Evolutionary conservation across 2,888 invertebrate species (phyloP).

Genomic region (Napeogenes sylphis): DNA sequence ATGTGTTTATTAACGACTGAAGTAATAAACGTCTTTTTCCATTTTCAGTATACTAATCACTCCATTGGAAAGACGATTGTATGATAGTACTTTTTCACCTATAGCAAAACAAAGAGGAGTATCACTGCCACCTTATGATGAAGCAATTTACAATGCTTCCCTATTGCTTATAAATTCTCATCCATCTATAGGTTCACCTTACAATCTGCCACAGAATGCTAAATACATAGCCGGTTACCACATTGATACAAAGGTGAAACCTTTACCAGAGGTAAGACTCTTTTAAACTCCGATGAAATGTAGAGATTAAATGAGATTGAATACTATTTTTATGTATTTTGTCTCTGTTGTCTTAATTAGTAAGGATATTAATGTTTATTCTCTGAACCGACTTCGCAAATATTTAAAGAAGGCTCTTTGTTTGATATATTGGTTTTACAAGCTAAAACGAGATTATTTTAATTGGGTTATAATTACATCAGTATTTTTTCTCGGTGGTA

Average conservation of each 20-base stretch:
- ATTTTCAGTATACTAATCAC: not conserved
- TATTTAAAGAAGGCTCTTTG: too few species aligned
- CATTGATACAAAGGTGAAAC: constrained; percentile 34
- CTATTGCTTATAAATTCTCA: constrained; percentile 46
- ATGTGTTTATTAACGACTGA: not conserved
- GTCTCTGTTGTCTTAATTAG: too few species aligned
- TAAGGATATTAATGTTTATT: not conserved
- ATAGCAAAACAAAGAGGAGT: constrained; percentile 12
- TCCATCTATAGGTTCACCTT: constrained; percentile 45
- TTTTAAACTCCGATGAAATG: too few species aligned
- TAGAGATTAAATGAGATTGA: too few species aligned
- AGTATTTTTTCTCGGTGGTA: too few species aligned
- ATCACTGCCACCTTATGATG: constrained; percentile 22
- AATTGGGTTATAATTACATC: too few species aligned
- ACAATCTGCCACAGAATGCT: constrained; percentile 43
- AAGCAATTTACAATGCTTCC: constrained; percentile 29
- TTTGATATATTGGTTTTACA: too few species aligned
- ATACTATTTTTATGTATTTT: too few species aligned
- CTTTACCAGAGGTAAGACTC: constrained; percentile 37
- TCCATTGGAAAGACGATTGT: not conserved
- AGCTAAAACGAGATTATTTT: too few species aligned
- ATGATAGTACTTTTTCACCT: not conserved
- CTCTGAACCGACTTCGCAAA: too few species aligned
- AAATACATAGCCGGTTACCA: constrained; percentile 39
- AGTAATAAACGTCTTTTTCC: too few species aligned